Conservation (phyloP, 1,140 invertebrate genomes). For the Drosophila equinoxialis region DNA sequence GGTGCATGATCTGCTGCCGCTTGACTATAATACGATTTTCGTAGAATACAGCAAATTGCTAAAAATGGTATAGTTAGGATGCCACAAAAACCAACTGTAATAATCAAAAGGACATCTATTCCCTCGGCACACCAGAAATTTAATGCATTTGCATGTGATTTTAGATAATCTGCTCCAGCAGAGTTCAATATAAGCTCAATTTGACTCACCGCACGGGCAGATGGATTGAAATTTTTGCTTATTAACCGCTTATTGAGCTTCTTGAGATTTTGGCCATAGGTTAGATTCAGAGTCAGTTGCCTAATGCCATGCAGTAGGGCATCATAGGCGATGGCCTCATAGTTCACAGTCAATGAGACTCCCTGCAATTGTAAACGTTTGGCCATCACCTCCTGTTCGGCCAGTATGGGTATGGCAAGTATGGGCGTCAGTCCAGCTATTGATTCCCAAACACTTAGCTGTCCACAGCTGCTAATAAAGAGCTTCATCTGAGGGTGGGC, state of each 20-base stretch:
- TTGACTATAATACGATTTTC: constrained; percentile 70
- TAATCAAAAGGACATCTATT: constrained; percentile 82
- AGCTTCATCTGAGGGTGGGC: constrained; percentile 84
- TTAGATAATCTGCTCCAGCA: constrained; percentile 83
- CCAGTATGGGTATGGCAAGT: constrained; percentile 86
- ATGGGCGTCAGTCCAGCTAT: constrained; percentile 85
- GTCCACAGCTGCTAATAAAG: constrained; percentile 88
- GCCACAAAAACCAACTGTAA: constrained; percentile 59
- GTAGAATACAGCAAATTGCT: constrained; percentile 69
- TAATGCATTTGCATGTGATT: constrained; percentile 79
- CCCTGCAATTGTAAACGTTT: constrained; percentile 73
- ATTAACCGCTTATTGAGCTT: constrained; percentile 79
- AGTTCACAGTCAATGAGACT: constrained; percentile 59
- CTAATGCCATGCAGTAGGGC: constrained; percentile 63
- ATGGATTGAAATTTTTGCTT: constrained; percentile 29
- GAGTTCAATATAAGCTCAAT: constrained; percentile 84
- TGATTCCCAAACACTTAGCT: constrained; percentile 86
- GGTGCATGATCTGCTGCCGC: constrained; percentile 44
- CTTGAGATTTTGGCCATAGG: constrained; percentile 66
- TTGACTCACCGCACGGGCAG: constrained; percentile 84
- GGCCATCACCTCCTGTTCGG: constrained; percentile 85
- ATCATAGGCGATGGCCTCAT: constrained; percentile 66
- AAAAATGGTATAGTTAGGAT: constrained; percentile 74
- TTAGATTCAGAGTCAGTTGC: constrained; percentile 63
- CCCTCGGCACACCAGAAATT: constrained; percentile 82